Base-by-base conservation (phyloP, 2,888 invertebrate species). In the Himalopsyche japonica region DNA sequence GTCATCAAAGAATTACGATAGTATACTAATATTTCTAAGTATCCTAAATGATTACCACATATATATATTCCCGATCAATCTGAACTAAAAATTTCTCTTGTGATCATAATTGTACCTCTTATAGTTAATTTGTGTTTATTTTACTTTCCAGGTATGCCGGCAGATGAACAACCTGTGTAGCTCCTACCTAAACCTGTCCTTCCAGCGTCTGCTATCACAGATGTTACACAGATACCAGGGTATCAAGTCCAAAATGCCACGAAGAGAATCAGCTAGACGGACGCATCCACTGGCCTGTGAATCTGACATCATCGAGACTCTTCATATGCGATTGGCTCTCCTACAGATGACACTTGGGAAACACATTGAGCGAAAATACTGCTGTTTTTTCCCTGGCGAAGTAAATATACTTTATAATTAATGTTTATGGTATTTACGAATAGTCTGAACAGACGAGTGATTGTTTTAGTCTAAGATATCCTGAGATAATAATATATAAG, bases 331-430 rank as follows among this genome's bases (percentile, higher is more conserved):
- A 87, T 93, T 98, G 80, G 97, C 97, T 82, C 92, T 98, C 84
- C 92, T 98, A 86, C 97, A 97, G 91, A 98, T 98, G 98, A 96
- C 97, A 27, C 97, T 98, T 92, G 97, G 97, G 81, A 98, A 98
- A 91, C 98, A 98, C 90, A 98, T 98, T 89, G 98, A 98, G 90
- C 94, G 97, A 88, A 97, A 96, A 89, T 96, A 98, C 89, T 97
- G 97, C 90, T 98, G 98, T 91, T 98, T 98, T 91, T 98, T 98
- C 89, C 97, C 98, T 78, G 98, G 98, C 90, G 97, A 97, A 93
- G 97, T 97, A 92, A 93, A 91, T 90, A 43, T 34, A 27, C 30
- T 57, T 27, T 27, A 47, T 76, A 3, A 15, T 43, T 43, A 43
- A 12, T 15, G 12, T 43, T 43, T 43, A 15, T 15, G 43, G 15